Conservation (phyloP, 2,888 invertebrate genomes). For the Mycogona germanica region DNA sequence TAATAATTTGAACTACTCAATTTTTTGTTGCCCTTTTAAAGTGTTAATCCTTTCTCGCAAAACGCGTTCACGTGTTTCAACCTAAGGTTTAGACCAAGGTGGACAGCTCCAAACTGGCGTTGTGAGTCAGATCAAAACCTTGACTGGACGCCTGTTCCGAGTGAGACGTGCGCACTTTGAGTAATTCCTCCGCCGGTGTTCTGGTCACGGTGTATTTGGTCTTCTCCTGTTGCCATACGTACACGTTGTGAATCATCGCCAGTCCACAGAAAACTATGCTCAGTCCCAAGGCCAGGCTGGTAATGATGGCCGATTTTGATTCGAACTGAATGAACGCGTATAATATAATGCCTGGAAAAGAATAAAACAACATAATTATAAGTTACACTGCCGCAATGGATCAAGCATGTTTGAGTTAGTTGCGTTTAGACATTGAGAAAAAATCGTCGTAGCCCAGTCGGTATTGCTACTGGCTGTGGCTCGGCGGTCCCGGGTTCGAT, state of each 20-base stretch:
- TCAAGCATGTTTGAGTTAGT: too few species aligned
- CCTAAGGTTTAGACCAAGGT: conserved; percentile 7
- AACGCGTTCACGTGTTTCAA: too few species aligned
- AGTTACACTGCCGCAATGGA: too few species aligned
- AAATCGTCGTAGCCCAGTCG: too few species aligned
- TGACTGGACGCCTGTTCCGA: conserved; percentile 4
- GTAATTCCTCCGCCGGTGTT: background rate
- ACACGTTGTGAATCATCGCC: conserved; percentile 88
- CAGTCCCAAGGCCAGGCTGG: conserved; percentile 77
- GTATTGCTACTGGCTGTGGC: too few species aligned
- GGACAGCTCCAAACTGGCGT: conserved; percentile 8
- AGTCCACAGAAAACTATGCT: conserved; percentile 86
- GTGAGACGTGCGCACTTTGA: background rate
- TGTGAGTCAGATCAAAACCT: conserved; percentile 2
- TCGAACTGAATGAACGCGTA: conserved; percentile 88
- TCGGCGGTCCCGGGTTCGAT: too few species aligned
- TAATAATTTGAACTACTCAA: too few species aligned
- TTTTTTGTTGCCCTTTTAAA: too few species aligned
- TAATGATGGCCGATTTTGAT: conserved; percentile 80
- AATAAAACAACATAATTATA: conserved; percentile 6
- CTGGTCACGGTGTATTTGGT: conserved; percentile 1
- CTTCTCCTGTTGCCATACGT: conserved; percentile 68
- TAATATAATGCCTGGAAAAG: conserved; percentile 63
- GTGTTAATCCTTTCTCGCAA: too few species aligned
- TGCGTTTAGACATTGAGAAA: too few species aligned